Evolutionary conservation across 2,797 vertebrate genomes (phyloP).

Genomic region (Chrysocyon brachyurus): DNA sequence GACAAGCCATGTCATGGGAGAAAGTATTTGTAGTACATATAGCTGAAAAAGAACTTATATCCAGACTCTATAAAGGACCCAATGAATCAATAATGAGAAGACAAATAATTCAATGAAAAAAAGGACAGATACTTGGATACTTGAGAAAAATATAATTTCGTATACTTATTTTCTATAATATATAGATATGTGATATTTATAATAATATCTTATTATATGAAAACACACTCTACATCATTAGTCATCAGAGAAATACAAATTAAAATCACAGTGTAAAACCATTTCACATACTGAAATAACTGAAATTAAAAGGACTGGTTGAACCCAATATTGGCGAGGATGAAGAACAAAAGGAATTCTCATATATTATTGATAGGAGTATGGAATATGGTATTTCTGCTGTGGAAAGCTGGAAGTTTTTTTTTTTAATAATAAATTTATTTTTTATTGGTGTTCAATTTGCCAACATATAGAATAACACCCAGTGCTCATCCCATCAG

Average conservation of each 20-base stretch:
- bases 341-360: neutral
- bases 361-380: neutral
- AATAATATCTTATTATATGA: neutral
- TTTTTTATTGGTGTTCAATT: too few relatives aligned
- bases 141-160: neutral
- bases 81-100: neutral
- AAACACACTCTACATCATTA: neutral
- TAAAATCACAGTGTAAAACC: neutral
- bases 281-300: neutral
- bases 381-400: neutral
- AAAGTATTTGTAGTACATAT: neutral
- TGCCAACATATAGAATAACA: too few relatives aligned
- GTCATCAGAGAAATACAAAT: conserved; percentile 23
- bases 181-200: too few relatives aligned
- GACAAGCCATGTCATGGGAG: neutral
- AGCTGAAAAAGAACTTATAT: neutral
- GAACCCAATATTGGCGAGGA: neutral
- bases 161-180: neutral
- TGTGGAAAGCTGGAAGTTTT: neutral
- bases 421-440: neutral
- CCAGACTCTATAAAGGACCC: neutral
- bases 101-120: neutral
- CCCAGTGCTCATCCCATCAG: too few relatives aligned
- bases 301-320: neutral
- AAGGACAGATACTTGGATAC: neutral